Evolutionary conservation across 2,888 invertebrate species (phyloP), one percentile per base, ranked within the genome.

Genomic region (Leptarthrus brevirostris): DNA sequence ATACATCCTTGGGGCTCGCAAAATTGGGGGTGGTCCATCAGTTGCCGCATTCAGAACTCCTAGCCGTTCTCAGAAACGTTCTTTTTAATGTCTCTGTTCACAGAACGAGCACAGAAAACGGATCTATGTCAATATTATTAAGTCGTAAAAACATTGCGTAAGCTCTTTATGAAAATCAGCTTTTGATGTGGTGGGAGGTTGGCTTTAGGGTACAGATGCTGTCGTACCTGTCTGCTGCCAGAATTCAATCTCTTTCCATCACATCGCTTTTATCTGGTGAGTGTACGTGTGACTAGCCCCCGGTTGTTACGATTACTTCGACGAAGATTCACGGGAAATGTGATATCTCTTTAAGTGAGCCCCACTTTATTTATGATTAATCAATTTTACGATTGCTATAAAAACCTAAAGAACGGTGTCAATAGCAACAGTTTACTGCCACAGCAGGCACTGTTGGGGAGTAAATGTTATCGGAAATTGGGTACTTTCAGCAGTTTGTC

Each of bases 131-230:
- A 74, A 74, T 74, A 74, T 71, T 74, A 74, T 71, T 74, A 74
- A 74, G 64, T 70, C 71, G 70, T 71, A 71, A 61, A 71, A 74
- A 74, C 71, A 74, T 74, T 74, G 71, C 69, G 36, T 74, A 74
- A 74, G 74, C 74, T 74, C 30, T 74, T 74, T 74, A 71, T 71
- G 71, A 74, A 74, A 74, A 61, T 70, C 61, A 61, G 53, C 74
- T 74, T 69, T 74, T 74, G 70, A 74, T 74, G 74, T 74, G 24
- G 71, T 52, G 24, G 30, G 52, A 10, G 52, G 52, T 10, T n/a
- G 30, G 18, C 26, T 24, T 52, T 10, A 22, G 49, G 49, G 5
- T 69, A 12, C 69, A 14, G 6, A n/a, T 18, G 26, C 14, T 18
- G 20, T 26, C 52, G 12, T 20, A 49, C 69, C 52, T 52, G 30